These are phyloP conservation scores for Mus minutoides DNA, from an alignment of 2,797 vertebrate species.

Conservation along the genomic window DNA sequence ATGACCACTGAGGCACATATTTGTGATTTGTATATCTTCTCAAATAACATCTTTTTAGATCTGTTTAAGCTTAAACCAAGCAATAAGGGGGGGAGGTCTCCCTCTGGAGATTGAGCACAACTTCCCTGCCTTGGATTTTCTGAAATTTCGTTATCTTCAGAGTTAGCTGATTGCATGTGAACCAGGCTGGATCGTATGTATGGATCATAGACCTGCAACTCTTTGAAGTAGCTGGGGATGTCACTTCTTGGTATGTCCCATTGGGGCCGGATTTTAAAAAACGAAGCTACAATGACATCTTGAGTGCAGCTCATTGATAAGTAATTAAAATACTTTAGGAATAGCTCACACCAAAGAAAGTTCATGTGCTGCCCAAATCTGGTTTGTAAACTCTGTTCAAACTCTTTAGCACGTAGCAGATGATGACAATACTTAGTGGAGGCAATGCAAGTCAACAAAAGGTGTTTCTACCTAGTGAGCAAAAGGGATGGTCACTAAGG, in stretches of 20 bases:
- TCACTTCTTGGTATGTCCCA: neutral
- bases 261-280: neutral
- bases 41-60: neutral
- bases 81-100: neutral
- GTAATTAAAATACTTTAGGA: slow-evolving; percentile 32
- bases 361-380: neutral
- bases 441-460: neutral
- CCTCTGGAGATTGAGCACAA: neutral
- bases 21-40: neutral
- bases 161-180: neutral
- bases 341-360: slow-evolving; percentile 15
- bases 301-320: too few relatives aligned
- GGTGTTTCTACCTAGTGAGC: neutral
- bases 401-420: neutral
- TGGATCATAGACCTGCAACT: neutral
- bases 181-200: neutral
- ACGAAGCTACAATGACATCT: slow-evolving; percentile 19
- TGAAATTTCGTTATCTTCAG: neutral
- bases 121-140: neutral
- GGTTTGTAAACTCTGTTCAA: neutral
- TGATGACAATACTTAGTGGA: neutral
- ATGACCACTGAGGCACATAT: neutral
- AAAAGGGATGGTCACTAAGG: neutral
- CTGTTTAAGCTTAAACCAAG: neutral
- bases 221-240: neutral